phyloP scores from a whole-genome alignment of 2,888 invertebrate genomes.

The Icerya purchasi region DNA sequence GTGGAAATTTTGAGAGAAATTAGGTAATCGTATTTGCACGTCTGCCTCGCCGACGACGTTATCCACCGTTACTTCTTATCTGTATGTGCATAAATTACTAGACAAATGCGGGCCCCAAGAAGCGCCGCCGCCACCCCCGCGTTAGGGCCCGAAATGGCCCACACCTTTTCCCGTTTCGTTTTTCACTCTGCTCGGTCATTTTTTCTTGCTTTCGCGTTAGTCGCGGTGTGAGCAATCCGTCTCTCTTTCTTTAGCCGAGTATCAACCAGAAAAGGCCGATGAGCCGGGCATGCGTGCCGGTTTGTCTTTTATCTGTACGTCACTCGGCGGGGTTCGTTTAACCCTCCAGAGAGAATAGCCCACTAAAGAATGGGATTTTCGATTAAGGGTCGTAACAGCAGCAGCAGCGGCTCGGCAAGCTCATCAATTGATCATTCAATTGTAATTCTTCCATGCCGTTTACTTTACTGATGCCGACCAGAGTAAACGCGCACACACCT shows the following conservation, averaged over 20 bases:
- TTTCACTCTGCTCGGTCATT: background rate
- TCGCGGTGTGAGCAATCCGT: background rate
- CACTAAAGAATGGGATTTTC: slow-evolving; percentile 2
- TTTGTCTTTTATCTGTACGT: slow-evolving; percentile 12
- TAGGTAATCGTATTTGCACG: no score
- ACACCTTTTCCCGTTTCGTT: no score
- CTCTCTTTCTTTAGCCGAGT: no score
- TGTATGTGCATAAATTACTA: slow-evolving; percentile 11
- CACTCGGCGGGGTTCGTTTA: slow-evolving; percentile 11
- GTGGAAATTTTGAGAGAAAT: no score
- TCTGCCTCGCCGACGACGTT: no score
- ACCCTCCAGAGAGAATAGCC: slow-evolving; percentile 11
- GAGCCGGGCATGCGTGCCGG: no score
- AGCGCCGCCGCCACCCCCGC: background rate
- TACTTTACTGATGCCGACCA: slow-evolving; percentile 7
- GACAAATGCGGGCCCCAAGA: no score
- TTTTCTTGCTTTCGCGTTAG: background rate
- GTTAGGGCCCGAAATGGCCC: background rate
- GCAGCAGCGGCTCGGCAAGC: no score
- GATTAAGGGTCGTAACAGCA: slow-evolving; percentile 9
- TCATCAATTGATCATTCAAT: slow-evolving; percentile 12
- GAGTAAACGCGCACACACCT: no score
- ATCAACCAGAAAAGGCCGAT: no score
- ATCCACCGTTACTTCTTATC: no score
- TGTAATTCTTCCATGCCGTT: slow-evolving; percentile 11